These are phyloP conservation scores for Conopomorpha cramerella DNA, from an alignment of 1,140 invertebrate genomes.

Conservation along the genomic window DNA sequence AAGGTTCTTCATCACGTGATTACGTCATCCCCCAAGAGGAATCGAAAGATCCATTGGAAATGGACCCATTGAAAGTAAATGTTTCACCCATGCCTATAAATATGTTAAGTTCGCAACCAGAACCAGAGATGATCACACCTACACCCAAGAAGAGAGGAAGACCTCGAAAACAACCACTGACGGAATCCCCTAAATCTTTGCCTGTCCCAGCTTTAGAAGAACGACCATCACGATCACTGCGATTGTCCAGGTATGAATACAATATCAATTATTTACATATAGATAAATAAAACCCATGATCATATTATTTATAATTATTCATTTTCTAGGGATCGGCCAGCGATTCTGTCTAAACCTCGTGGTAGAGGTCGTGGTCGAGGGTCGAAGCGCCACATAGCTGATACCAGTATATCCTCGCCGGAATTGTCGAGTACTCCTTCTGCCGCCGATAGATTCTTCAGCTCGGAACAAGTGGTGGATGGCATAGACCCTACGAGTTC, in stretches of 20 bases:
- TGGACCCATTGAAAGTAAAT: conserved; percentile 25
- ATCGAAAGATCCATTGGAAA: conserved; percentile 51
- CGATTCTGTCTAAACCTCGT: conserved; percentile 39
- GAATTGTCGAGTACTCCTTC: no score
- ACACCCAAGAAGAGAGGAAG: conserved; percentile 53
- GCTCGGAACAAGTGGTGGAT: conserved; percentile 14
- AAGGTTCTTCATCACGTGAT: conserved; percentile 47
- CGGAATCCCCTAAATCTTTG: conserved; percentile 21
- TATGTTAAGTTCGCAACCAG: neutral
- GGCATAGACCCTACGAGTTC: conserved; percentile 41
- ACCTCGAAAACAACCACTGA: conserved; percentile 45
- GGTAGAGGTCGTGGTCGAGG: conserved; percentile 39
- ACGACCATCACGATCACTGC: conserved; percentile 42
- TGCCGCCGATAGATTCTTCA: conserved; percentile 16
- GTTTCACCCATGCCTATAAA: no score
- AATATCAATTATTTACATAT: no score
- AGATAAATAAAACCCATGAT: neutral
- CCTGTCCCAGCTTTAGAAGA: conserved; percentile 47
- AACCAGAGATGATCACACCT: conserved; percentile 26
- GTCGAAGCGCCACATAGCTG: conserved; percentile 8
- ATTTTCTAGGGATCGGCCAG: conserved; percentile 41
- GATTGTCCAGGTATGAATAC: conserved; percentile 36
- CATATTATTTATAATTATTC: conserved; percentile 1
- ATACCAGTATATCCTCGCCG: no score
- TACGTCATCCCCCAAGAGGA: conserved; percentile 33